phyloP scores from a whole-genome alignment of 2,797 vertebrate genomes.

The Argentina silus region DNA sequence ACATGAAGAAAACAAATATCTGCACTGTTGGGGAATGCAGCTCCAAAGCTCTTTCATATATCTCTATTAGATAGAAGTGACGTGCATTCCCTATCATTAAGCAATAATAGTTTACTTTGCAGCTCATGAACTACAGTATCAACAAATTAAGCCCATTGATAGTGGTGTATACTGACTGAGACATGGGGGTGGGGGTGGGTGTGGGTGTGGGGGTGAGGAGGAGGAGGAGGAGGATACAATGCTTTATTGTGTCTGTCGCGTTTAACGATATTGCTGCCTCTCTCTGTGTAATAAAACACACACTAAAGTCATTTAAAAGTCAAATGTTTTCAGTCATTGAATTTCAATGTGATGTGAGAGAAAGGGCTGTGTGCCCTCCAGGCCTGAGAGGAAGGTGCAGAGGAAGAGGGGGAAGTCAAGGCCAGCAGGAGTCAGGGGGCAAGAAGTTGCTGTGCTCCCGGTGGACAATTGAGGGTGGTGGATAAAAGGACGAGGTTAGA shows the following conservation, averaged over 20 bases:
- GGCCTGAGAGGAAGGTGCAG: slow-evolving; percentile 54
- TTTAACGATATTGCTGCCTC: slow-evolving; percentile 70
- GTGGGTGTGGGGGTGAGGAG: slow-evolving; percentile 8
- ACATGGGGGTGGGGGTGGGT: slow-evolving; percentile 34
- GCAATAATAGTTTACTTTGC: slow-evolving; percentile 84
- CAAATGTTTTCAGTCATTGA: slow-evolving; percentile 74
- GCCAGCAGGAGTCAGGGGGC: slow-evolving; percentile 58
- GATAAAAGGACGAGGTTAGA: slow-evolving; percentile 61
- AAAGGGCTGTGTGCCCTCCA: slow-evolving; percentile 47
- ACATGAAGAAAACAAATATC: slow-evolving; percentile 80
- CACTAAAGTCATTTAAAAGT: slow-evolving; percentile 80
- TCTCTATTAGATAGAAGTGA: slow-evolving; percentile 82
- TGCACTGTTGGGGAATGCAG: slow-evolving; percentile 62
- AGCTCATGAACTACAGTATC: slow-evolving; percentile 82
- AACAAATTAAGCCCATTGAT: slow-evolving; percentile 80
- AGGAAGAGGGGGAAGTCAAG: slow-evolving; percentile 35
- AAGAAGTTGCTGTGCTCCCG: slow-evolving; percentile 56
- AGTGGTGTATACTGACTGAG: slow-evolving; percentile 61
- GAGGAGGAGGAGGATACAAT: slow-evolving; percentile 39
- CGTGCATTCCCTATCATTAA: slow-evolving; percentile 81
- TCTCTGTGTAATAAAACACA: slow-evolving; percentile 71
- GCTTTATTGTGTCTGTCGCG: slow-evolving; percentile 77
- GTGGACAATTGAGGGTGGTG: slow-evolving; percentile 54
- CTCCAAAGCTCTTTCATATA: slow-evolving; percentile 74
- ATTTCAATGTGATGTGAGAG: slow-evolving; percentile 70